These are phyloP conservation scores for Heteractis magnifica DNA, from an alignment of 92 coral and sea anemone species.

Conservation along the genomic window DNA sequence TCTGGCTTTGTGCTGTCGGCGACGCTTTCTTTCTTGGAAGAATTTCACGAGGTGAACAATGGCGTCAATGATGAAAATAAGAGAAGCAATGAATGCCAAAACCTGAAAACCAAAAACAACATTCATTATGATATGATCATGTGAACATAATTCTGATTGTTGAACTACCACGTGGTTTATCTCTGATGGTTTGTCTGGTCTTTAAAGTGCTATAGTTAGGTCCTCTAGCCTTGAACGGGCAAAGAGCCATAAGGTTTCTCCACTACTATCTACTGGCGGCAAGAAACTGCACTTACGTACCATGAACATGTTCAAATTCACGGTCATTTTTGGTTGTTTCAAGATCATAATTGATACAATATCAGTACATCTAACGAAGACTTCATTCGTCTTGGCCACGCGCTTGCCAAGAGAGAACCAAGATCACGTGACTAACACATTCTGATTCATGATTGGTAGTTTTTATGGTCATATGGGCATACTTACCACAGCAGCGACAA, in stretches of 20 bases:
- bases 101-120: conserved; percentile 21
- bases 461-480: neutral
- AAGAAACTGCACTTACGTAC: no score
- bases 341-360: no score
- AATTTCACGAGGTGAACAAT: conserved; percentile 33
- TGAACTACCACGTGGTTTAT: no score
- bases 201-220: no score
- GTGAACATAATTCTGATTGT: no score
- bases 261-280: no score
- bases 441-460: neutral
- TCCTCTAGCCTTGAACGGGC: no score
- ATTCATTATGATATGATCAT: neutral
- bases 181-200: no score
- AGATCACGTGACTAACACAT: neutral
- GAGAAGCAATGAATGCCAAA: conserved; percentile 36
- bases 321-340: no score
- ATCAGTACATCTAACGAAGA: no score
- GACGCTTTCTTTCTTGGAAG: conserved; percentile 38
- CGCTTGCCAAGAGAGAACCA: neutral
- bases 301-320: no score
- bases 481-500: conserved; percentile 53
- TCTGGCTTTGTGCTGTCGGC: conserved; percentile 32
- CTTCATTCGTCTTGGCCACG: neutral
- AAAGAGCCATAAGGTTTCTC: no score
- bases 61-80: conserved; percentile 45